Base-by-base conservation (phyloP, 1,140 invertebrate genomes). In the Sitophilus oryzae region DNA sequence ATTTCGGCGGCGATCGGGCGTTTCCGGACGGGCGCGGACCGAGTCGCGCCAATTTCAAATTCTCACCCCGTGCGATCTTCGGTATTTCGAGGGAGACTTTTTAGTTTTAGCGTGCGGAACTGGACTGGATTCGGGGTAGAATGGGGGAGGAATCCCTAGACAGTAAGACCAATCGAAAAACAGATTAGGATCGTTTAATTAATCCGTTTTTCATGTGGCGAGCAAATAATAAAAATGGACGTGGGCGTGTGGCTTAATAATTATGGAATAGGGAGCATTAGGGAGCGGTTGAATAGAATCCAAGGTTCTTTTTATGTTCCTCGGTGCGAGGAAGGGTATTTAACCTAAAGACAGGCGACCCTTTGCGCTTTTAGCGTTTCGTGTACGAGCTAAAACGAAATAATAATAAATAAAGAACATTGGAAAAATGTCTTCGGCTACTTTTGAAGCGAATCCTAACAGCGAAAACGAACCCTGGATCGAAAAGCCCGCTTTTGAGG, bases 381-480 rank as follows among this genome's bases (percentile, higher is more conserved):
- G 20, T 23, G 30, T 8, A 40, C 40, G 45, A 15, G 21, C 30
- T 14, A 15, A 69, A 19, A n/a, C 20, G 38, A 43, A 16, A n/a
- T 11, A 14, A 18, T 77, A 21, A 14, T 38, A 40, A 41, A 25
- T 16, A 30, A 50, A 50, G 3, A 36, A 36, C 18, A 19, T 22
- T 14, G 43, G 5, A 38, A 56, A 54, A 54, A 38, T 52, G 52
- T 50, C 58, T 48, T 68, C 65, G 52, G 78, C 69, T 53, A 68
- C 64, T 16, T 71, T 71, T 55, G 60, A 66, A 42, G 64, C 69
- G 21, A 71, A 70, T 60, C 69, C 69, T 2, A 63, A 68, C 38
- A 62, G 67, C 11, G 59, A 63, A 53, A 58, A 61, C 30, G 68
- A 71, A 54, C 76, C 76, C 54, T 84, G 82, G 82, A 75, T 83